Evolutionary conservation across 2,888 invertebrate genomes (phyloP).

Genomic region (Zygogramma bicolorata): DNA sequence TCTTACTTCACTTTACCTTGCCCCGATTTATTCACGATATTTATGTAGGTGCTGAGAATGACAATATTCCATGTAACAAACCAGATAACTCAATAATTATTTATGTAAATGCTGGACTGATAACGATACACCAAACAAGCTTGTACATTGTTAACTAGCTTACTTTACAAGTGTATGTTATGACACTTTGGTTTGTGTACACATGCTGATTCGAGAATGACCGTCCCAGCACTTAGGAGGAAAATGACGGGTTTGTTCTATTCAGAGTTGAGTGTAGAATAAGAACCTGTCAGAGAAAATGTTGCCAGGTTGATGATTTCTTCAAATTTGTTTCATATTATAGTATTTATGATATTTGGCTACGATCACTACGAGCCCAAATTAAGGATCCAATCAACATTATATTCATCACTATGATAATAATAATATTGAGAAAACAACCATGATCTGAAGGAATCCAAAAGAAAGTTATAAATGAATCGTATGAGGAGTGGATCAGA

Average conservation of each 20-base stretch:
- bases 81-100: slow-evolving; percentile 16
- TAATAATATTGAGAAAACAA: no score
- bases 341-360: no score
- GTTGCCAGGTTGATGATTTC: no score
- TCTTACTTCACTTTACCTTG: slow-evolving; percentile 17
- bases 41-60: slow-evolving; percentile 21
- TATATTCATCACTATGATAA: no score
- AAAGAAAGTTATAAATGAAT: no score
- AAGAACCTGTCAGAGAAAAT: no score
- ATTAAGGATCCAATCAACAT: no score
- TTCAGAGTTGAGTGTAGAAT: no score
- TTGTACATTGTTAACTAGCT: slow-evolving; percentile 8
- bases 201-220: not conserved
- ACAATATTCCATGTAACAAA: not conserved
- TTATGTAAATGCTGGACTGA: not conserved
- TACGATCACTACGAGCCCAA: no score
- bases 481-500: no score
- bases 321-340: no score
- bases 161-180: slow-evolving; percentile 11
- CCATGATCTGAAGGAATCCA: no score
- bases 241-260: not conserved
- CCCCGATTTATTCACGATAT: slow-evolving; percentile 24
- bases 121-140: slow-evolving; percentile 20
- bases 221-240: not conserved
- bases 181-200: slow-evolving; percentile 12